Conservation (phyloP, 2,888 invertebrate genomes). For the Agriopis aurantiaria region DNA sequence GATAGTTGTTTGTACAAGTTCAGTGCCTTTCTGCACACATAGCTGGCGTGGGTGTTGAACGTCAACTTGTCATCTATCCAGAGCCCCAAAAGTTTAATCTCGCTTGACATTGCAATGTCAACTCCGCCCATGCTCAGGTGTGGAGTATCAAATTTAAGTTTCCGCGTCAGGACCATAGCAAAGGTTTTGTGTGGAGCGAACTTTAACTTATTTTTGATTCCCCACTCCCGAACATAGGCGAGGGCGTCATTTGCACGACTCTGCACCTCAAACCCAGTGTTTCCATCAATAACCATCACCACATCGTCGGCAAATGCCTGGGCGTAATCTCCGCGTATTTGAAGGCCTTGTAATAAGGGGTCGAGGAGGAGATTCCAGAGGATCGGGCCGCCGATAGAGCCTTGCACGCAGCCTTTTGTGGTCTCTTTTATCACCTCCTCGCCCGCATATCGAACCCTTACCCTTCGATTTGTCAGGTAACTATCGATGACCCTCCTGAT, state of each 20-base stretch:
- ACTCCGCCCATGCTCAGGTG: neutral
- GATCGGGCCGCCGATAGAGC: too few relatives aligned
- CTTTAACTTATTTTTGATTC: conserved; percentile 21
- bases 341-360: conserved; percentile 3
- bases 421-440: too few relatives aligned
- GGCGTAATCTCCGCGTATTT: conserved; percentile 34
- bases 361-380: too few relatives aligned
- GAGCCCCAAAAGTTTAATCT: neutral
- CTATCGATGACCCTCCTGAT: conserved; percentile 18
- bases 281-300: conserved; percentile 26
- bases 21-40: neutral
- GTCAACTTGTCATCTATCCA: neutral
- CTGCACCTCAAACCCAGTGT: conserved; percentile 24
- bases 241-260: conserved; percentile 37
- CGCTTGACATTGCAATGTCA: neutral
- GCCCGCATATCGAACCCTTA: too few relatives aligned
- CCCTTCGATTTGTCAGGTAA: conserved; percentile 23
- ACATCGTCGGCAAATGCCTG: conserved; percentile 39
- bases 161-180: neutral
- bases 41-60: too few relatives aligned
- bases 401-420: too few relatives aligned
- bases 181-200: neutral
- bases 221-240: conserved; percentile 26
- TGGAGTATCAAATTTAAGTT: neutral
- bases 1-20: conserved; percentile 1